Evolutionary conservation across 2,797 vertebrate genomes (phyloP).

Genomic region (Choloepus didactylus): DNA sequence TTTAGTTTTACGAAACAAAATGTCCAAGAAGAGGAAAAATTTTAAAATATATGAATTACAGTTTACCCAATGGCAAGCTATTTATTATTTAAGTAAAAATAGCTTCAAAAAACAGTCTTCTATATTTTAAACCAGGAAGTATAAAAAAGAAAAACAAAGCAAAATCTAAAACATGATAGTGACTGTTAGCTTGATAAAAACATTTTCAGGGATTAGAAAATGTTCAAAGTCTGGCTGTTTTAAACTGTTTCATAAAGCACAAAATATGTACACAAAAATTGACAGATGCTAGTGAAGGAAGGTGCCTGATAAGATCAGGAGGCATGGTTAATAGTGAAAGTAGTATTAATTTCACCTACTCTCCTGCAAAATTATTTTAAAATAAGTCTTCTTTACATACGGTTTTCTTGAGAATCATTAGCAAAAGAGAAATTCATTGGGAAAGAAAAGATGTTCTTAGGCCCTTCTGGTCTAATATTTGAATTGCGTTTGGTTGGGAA

Average conservation of each 20-base stretch:
- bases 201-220: background rate
- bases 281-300: background rate
- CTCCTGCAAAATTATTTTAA: conserved; percentile 64
- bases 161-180: background rate
- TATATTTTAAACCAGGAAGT: conserved; percentile 1
- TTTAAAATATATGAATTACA: conserved; percentile 34
- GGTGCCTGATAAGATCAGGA: conserved; percentile 70
- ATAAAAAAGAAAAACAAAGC: conserved; percentile 1
- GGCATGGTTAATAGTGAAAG: conserved; percentile 72
- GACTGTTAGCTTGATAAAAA: background rate
- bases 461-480: background rate
- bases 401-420: conserved; percentile 13
- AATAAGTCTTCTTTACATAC: conserved; percentile 57
- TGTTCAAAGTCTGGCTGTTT: background rate
- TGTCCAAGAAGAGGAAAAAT: background rate
- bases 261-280: background rate
- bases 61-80: background rate
- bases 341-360: conserved; percentile 54
- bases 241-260: background rate
- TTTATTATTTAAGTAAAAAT: conserved; percentile 17
- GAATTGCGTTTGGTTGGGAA: background rate
- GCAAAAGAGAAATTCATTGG: background rate
- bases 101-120: background rate
- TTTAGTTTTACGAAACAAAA: background rate
- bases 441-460: background rate